A percentile compares a stretch with the other conserved stretches of the same genome.
Conservation (phyloP, 1,140 invertebrate genomes). For the Diplogasteroides magnus region DNA sequence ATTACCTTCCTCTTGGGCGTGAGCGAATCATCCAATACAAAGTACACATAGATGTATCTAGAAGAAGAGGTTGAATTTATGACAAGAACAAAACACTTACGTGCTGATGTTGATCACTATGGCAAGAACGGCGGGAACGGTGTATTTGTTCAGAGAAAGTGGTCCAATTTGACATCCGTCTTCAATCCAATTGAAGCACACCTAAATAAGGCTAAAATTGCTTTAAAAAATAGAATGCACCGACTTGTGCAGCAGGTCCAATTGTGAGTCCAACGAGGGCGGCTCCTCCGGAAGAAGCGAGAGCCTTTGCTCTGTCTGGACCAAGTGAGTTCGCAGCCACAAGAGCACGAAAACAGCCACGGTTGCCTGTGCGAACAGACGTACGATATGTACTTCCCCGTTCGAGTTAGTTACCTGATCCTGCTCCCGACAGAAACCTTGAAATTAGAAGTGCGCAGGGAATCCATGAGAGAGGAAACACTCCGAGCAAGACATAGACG, state of each 20-base stretch:
- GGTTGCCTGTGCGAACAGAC: constrained; percentile 29
- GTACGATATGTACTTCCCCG: too few species aligned
- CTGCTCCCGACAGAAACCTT: constrained; percentile 33
- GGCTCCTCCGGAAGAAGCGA: constrained; percentile 37
- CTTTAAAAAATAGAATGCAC: too few species aligned
- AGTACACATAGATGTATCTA: constrained; percentile 4
- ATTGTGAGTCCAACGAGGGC: constrained; percentile 32
- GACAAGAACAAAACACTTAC: too few species aligned
- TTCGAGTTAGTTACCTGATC: too few species aligned
- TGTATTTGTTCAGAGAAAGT: constrained; percentile 36
- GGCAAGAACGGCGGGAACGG: constrained; percentile 35
- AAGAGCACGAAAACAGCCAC: constrained; percentile 33
- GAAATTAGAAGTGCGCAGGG: constrained; percentile 26
- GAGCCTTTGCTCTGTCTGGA: constrained; percentile 32
- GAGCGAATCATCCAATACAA: constrained; percentile 12
- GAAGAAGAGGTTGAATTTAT: constrained; percentile 10
- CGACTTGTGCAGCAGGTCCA: constrained; percentile 32
- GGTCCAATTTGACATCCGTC: constrained; percentile 26
- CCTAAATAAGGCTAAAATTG: too few species aligned
- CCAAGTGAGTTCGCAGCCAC: constrained; percentile 25
- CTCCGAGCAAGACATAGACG: constrained; percentile 36
- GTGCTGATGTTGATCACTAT: constrained; percentile 37
- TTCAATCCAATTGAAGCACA: constrained; percentile 33
- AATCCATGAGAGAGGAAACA: constrained; percentile 12
- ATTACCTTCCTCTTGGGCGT: too few species aligned